phyloP scores from a whole-genome alignment of 2,113 vertebrate genomes.

The Sylvilagus bachmani region DNA sequence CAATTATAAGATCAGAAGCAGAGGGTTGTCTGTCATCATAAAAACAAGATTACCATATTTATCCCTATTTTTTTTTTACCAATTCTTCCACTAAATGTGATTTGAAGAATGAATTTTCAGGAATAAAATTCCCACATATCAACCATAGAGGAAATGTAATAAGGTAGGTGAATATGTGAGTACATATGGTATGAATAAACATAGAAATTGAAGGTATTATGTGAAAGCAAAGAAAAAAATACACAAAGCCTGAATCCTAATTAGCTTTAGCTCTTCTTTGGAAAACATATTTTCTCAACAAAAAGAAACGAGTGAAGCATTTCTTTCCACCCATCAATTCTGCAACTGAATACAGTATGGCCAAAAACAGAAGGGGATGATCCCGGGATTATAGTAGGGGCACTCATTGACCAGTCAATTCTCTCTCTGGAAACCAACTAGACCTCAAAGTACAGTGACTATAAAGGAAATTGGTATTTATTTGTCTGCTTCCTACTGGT shows the following conservation, averaged over 20 bases:
- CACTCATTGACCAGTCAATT: not conserved
- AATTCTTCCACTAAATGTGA: not conserved
- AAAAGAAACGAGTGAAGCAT: not conserved
- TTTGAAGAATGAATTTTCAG: not conserved
- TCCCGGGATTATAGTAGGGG: not conserved
- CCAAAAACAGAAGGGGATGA: not conserved
- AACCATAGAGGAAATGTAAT: not conserved
- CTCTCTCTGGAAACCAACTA: not conserved
- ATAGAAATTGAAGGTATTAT: not conserved
- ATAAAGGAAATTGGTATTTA: not conserved
- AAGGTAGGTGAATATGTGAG: not conserved
- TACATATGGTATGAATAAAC: not conserved
- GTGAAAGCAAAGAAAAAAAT: not conserved
- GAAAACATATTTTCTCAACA: not conserved
- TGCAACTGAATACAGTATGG: not conserved
- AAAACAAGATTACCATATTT: not conserved
- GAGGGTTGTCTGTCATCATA: not conserved
- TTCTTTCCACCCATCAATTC: not conserved
- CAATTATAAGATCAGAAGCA: not conserved
- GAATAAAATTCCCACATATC: constrained; percentile 20
- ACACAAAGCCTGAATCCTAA: not conserved
- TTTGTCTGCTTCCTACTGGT: not conserved
- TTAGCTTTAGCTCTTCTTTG: not conserved
- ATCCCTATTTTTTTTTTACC: not conserved
- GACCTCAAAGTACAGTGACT: not conserved